Conservation (phyloP, 1,140 invertebrate genomes). For the Gryon sp. region DNA sequence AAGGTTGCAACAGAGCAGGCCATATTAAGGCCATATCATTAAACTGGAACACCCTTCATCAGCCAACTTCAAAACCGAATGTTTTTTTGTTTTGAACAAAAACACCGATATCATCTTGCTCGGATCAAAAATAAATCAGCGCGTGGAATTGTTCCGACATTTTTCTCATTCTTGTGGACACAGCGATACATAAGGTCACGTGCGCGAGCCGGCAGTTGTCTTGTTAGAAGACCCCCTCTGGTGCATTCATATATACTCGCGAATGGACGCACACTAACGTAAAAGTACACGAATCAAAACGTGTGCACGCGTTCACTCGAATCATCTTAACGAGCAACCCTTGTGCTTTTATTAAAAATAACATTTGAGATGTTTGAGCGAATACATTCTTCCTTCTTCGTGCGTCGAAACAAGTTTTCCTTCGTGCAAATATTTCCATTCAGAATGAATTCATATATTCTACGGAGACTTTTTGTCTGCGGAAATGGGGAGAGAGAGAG, state of each 20-base stretch:
- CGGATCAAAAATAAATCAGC: slow-evolving; percentile 35
- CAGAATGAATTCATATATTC: too few species aligned
- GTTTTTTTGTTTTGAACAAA: too few species aligned
- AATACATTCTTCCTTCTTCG: slow-evolving; percentile 10
- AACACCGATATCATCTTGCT: too few species aligned
- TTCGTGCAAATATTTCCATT: slow-evolving; percentile 22
- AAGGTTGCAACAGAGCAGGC: too few species aligned
- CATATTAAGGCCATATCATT: too few species aligned
- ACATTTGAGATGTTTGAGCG: slow-evolving; percentile 9
- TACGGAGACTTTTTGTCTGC: too few species aligned
- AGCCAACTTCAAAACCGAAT: too few species aligned
- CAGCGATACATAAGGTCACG: slow-evolving; percentile 64
- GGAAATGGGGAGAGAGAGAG: too few species aligned
- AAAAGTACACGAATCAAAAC: too few species aligned
- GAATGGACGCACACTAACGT: too few species aligned
- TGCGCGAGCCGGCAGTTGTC: slow-evolving; percentile 55
- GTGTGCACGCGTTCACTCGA: slow-evolving; percentile 45
- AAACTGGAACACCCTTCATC: too few species aligned
- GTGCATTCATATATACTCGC: slow-evolving; percentile 23
- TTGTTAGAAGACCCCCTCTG: slow-evolving; percentile 60
- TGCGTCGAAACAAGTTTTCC: slow-evolving; percentile 17
- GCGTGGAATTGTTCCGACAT: slow-evolving; percentile 18
- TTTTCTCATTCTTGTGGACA: slow-evolving; percentile 50
- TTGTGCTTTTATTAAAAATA: slow-evolving; percentile 56
- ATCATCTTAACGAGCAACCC: slow-evolving; percentile 68